Evolutionary conservation across 2,888 invertebrate species (phyloP), one percentile per base, ranked within the genome.

Genomic region (Mesorhabditis spiculigera): DNA sequence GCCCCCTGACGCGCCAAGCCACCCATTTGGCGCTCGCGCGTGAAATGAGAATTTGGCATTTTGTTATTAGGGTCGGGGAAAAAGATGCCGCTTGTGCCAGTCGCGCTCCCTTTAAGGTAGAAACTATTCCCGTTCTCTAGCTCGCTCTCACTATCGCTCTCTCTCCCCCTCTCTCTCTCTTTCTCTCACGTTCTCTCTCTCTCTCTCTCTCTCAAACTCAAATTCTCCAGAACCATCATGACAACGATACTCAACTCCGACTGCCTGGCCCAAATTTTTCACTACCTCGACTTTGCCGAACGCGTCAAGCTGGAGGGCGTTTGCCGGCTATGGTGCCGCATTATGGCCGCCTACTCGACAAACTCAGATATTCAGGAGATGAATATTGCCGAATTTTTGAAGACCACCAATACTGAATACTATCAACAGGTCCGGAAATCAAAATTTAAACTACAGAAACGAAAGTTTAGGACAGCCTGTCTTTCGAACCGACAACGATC

Each of bases 231-330:
- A 28, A 28, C 1, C 1, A 28, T 28, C 28, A 28, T 28, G 28
- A 28, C 28, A 28, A 28, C 28, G 28, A 28, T 45, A n/a, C 64
- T 73, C 13, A 67, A 71, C 43, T 13, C 58, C 28, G 77, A 77
- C 63, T 71, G 71, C 42, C 73, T 77, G 43, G 65, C 74, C 28
- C 66, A 67, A 67, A 70, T 77, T 42, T 74, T 77, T 50, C 71
- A 68, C 68, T 70, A 70, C 63, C 71, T 77, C 42, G 64, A 68
- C 62, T 78, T 83, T 63, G 58, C 66, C 6, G 75, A 83, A 42
- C 71, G 78, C 66, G 76, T 84, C 10, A 71, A 71, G 44, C 58
- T 75, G 44, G 83, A 83, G 69, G 62, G 67, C 6, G 83, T 82
- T 13, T 82, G 82, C 61, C 63, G 70, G n/a, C 5, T 50, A 45